A percentile compares a stretch with the other conserved stretches of the same genome.
Conservation (phyloP, 1,140 invertebrate species). For the Drosophila melanogaster region DNA sequence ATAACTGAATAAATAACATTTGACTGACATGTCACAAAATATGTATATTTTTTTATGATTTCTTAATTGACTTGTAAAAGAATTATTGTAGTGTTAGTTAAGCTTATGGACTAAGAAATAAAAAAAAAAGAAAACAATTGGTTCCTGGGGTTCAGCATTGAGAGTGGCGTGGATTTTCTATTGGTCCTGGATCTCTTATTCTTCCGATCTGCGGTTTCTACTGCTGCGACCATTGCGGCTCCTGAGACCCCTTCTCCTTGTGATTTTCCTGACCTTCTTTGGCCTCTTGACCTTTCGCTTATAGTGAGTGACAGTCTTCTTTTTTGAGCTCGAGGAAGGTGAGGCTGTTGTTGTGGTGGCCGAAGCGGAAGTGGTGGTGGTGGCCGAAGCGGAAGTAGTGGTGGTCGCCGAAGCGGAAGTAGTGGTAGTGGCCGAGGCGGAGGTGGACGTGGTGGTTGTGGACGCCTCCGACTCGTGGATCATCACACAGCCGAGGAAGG, state of each 20-base stretch:
- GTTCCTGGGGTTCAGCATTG: neutral
- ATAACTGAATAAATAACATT: no score
- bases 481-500: neutral
- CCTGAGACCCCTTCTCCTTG: neutral
- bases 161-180: neutral
- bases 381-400: neutral
- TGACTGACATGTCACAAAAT: no score
- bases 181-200: neutral
- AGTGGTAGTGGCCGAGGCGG: neutral
- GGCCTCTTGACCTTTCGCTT: neutral
- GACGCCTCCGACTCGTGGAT: slow-evolving; percentile 3
- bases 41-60: neutral
- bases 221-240: neutral
- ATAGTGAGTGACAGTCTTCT: neutral
- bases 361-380: neutral
- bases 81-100: neutral
- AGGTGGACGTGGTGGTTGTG: neutral
- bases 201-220: neutral
- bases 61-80: neutral
- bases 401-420: neutral
- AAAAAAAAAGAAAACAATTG: neutral
- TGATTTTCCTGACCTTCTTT: neutral
- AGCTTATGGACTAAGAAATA: neutral
- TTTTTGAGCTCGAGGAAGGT: neutral
- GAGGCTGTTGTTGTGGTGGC: neutral